Conservation (phyloP, 2,888 invertebrate species). For the Thereva unica region DNA sequence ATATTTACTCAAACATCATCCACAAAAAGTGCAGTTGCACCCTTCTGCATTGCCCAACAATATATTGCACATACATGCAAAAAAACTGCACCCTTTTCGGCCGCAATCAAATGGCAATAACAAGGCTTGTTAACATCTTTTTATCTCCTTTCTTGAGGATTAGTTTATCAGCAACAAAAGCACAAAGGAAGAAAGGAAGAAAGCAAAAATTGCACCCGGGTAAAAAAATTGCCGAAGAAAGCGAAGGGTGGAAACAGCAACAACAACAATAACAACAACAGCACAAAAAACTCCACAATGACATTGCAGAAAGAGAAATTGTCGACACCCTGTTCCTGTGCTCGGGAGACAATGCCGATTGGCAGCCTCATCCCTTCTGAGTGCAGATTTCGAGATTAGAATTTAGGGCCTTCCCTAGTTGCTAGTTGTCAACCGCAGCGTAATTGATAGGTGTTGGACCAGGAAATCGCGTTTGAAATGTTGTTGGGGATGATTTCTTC, state of each 20-base stretch:
- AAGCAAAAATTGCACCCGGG: not conserved
- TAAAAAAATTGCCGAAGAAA: too few relatives aligned
- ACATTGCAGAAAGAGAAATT: not conserved
- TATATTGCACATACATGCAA: not conserved
- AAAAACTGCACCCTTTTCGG: not conserved
- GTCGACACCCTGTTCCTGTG: not conserved
- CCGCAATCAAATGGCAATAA: not conserved
- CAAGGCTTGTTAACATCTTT: slow-evolving; percentile 21
- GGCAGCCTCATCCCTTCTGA: not conserved
- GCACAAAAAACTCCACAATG: too few relatives aligned
- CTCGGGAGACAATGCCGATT: not conserved
- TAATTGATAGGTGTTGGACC: slow-evolving; percentile 22
- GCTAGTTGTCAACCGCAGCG: slow-evolving; percentile 27
- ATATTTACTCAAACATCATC: too few relatives aligned
- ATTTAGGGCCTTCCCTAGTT: slow-evolving; percentile 17
- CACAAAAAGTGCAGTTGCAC: too few relatives aligned
- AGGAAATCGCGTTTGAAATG: slow-evolving; percentile 11
- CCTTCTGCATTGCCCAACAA: not conserved
- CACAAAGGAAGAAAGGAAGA: not conserved
- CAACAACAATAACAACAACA: too few relatives aligned
- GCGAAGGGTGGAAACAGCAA: not conserved
- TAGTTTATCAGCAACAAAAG: not conserved
- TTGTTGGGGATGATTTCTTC: not conserved
- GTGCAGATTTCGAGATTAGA: not conserved
- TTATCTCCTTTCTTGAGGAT: slow-evolving; percentile 21